Conservation (phyloP, 2,113 vertebrate genomes). For the Calyptomena viridis region DNA sequence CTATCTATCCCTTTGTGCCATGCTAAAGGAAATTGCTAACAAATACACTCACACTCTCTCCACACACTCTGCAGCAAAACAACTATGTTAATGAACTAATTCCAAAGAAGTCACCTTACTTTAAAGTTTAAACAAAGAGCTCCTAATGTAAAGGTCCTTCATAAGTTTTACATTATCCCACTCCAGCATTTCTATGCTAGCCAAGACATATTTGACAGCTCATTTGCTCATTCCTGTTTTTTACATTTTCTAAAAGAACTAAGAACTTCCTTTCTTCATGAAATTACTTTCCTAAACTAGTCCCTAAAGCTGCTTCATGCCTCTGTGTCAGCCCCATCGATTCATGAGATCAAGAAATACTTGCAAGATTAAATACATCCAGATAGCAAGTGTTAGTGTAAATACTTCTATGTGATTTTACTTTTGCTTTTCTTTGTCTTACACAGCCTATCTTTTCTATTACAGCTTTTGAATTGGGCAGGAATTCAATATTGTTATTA, state of each 20-base stretch:
- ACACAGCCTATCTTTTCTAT: neutral
- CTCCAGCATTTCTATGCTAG: neutral
- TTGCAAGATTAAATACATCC: neutral
- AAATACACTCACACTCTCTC: neutral
- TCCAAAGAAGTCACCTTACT: neutral
- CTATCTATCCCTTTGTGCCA: neutral
- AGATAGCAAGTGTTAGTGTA: neutral
- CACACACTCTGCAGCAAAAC: neutral
- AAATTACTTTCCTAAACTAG: neutral
- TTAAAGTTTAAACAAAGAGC: neutral
- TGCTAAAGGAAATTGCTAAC: neutral
- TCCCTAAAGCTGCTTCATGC: neutral
- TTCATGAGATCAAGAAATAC: neutral
- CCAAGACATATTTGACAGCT: neutral
- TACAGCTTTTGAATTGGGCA: neutral
- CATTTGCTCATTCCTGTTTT: neutral
- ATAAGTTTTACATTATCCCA: neutral
- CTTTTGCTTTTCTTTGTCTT: neutral
- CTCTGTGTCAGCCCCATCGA: neutral
- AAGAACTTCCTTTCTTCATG: neutral
- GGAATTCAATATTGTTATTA: neutral
- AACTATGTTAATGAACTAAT: neutral
- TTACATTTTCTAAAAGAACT: neutral
- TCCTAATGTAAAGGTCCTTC: neutral
- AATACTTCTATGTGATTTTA: neutral